Conservation (phyloP, 2,113 vertebrate genomes). For the Entomyzon cyanotis region DNA sequence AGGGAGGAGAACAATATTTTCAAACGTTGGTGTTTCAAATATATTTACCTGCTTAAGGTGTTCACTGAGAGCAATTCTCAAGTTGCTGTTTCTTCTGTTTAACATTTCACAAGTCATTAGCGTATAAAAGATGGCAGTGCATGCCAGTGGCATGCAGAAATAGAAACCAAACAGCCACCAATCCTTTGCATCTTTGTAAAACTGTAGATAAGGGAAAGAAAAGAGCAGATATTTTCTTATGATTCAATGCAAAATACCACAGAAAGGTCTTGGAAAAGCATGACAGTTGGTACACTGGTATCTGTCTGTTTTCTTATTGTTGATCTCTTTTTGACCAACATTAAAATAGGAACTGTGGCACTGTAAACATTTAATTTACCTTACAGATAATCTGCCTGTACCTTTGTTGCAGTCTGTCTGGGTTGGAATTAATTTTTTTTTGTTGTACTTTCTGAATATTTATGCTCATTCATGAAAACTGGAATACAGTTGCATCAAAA, state of each 20-base stretch:
- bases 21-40: neutral
- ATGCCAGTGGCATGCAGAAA: conserved; percentile 90
- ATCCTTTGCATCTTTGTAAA: conserved; percentile 86
- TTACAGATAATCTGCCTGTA: neutral
- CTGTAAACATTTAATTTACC: neutral
- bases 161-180: conserved; percentile 99
- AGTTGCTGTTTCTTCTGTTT: conserved; percentile 90
- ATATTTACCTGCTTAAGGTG: conserved; percentile 93
- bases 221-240: neutral
- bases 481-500: neutral
- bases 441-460: neutral
- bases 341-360: neutral
- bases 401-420: neutral
- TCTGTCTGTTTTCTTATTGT: neutral
- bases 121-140: conserved; percentile 92
- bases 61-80: conserved; percentile 94
- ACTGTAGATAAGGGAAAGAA: conserved; percentile 69
- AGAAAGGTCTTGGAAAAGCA: neutral
- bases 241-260: neutral
- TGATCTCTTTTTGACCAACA: neutral
- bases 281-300: neutral
- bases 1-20: neutral
- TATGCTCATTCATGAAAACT: neutral
- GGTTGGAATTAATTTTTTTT: neutral
- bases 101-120: conserved; percentile 98